Evolutionary conservation across 2,797 vertebrate genomes (phyloP).

Genomic region (Menidia menidia): DNA sequence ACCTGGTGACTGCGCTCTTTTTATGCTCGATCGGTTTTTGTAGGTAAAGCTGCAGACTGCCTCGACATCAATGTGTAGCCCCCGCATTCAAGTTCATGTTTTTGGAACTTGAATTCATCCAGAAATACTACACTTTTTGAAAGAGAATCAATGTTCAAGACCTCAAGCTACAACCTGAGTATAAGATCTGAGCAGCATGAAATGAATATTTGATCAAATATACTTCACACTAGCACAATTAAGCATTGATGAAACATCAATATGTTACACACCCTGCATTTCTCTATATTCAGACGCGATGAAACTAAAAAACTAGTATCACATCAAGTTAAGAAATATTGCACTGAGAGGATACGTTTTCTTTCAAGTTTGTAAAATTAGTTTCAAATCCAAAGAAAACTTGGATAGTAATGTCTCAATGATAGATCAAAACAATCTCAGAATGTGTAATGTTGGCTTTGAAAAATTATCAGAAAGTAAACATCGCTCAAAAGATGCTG

Average conservation of each 20-base stretch:
- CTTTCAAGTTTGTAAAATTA: background rate
- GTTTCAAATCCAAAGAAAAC: background rate
- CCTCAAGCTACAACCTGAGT: conserved; percentile 41
- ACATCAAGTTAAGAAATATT: background rate
- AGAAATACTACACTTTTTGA: conserved; percentile 23
- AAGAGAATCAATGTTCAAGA: conserved; percentile 39
- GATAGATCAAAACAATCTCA: background rate
- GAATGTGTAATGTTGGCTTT: background rate
- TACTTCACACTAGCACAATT: conserved; percentile 37
- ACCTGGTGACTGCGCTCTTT: background rate
- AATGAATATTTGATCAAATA: conserved; percentile 49
- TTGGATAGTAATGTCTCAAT: no score
- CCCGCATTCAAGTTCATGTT: conserved; percentile 10
- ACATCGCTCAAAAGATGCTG: background rate
- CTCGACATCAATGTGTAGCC: conserved; percentile 14
- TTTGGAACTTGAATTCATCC: conserved; percentile 27
- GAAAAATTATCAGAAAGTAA: background rate
- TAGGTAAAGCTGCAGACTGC: background rate
- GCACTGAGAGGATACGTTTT: no score
- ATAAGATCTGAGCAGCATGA: conserved; percentile 42
- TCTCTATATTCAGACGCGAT: conserved; percentile 18
- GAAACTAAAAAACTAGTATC: background rate
- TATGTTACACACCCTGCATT: background rate
- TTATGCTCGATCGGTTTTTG: background rate
- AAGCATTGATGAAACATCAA: conserved; percentile 46